Evolutionary conservation across 1,140 invertebrate species (phyloP), one percentile per base, ranked within the genome.

Genomic region (Drosophila micromelanica): DNA sequence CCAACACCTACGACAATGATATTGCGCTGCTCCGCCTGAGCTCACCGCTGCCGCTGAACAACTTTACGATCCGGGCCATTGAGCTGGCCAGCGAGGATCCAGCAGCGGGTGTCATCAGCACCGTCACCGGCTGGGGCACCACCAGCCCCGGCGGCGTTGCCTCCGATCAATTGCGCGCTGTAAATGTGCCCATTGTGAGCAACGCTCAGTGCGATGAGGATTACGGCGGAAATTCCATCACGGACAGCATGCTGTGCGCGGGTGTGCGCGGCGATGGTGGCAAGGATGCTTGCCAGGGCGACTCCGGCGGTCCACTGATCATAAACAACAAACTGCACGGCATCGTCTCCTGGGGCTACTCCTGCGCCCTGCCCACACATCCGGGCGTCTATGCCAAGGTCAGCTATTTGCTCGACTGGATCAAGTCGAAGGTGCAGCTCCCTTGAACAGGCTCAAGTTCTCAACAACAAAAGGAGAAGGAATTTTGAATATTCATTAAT

Each of bases 321-420:
- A 69, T 86, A 0, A 40, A 86, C 23, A 81, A 87, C 38, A 72
- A 92, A 52, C 77, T 95, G 3, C 90, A 92, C 9, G 95, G 95
- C 12, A 90, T 96, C 2, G 94, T 95, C 0, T 95, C 95, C 2
- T 96, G 95, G 95, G 95, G 95, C 8, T 93, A 93, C 30, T 93
- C 93, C 0, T 96, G 96, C 72, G 95, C 94, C 2, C 90, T 93
- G 13, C 89, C 92, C 5, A 92, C 93, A 0, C 93, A 94, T 70
- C 95, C 95, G 0, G 95, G 95, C 0, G 94, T 96, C 11, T 96
- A 96, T 81, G 94, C 95, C 0, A 93, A 94, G 51, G 93, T 96
- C 7, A 92, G 93, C 0, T 76, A 91, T 40, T 93, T 93, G 45
- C 64, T 73, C 6, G 23, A 90, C 40, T 95, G 92, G 92, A 74